phyloP scores from a whole-genome alignment of 2,888 invertebrate species.

The Muschampia plurimacula region DNA sequence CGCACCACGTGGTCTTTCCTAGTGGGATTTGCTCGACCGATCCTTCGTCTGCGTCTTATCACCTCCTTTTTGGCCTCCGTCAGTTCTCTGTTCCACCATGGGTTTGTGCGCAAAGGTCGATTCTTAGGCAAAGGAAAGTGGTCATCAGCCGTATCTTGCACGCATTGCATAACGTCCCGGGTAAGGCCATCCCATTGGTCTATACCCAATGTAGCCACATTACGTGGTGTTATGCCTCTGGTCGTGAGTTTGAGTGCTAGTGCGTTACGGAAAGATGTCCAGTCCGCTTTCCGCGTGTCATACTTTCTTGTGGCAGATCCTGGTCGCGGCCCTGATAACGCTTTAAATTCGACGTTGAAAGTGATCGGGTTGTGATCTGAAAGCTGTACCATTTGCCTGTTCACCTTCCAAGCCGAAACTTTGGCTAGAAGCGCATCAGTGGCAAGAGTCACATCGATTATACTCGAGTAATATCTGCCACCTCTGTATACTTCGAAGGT shows the following conservation, averaged over 20 bases:
- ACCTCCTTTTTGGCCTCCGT: background rate
- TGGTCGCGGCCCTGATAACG: background rate
- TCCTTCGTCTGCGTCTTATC: background rate
- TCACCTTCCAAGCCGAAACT: background rate
- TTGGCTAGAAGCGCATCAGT: background rate
- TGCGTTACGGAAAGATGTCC: background rate
- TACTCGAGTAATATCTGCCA: background rate
- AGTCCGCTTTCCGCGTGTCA: background rate
- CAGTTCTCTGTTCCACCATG: background rate
- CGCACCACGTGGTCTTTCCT: background rate
- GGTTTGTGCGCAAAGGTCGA: background rate
- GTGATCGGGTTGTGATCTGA: background rate
- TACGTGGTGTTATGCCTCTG: background rate
- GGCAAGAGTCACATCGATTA: background rate
- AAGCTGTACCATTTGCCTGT: background rate
- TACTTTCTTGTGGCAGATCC: background rate
- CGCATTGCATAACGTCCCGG: background rate
- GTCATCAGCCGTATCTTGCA: background rate
- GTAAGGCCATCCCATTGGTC: background rate
- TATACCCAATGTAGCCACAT: background rate
- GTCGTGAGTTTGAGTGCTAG: background rate
- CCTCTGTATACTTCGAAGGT: background rate
- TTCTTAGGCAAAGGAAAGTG: background rate
- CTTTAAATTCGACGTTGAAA: background rate
- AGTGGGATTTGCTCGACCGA: too few species aligned